These are phyloP conservation scores for Ophioninae sp. DNA, from an alignment of 2,888 invertebrate species.

Conservation along the genomic window DNA sequence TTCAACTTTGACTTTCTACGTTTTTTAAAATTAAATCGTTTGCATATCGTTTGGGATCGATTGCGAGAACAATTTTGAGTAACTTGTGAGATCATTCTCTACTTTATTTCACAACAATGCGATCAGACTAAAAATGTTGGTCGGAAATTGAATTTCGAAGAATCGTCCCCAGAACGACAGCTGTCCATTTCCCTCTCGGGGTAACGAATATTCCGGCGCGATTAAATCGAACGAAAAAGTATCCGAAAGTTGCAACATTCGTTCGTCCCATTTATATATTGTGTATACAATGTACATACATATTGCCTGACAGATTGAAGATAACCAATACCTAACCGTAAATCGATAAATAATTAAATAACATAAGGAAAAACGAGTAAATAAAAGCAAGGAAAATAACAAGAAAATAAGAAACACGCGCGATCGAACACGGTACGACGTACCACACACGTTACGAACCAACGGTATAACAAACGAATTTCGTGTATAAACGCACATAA, in stretches of 20 bases:
- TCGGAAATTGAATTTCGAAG: no score
- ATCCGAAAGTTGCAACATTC: neutral
- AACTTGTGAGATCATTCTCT: no score
- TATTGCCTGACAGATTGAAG: conserved; percentile 64
- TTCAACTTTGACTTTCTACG: no score
- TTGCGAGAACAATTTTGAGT: no score
- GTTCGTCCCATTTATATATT: conserved; percentile 47
- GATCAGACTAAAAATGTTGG: neutral
- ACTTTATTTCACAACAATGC: neutral
- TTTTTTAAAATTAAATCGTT: no score
- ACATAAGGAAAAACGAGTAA: conserved; percentile 61
- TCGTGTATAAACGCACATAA: conserved; percentile 48
- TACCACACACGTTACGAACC: conserved; percentile 46
- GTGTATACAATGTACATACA: conserved; percentile 66
- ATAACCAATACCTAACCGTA: conserved; percentile 66
- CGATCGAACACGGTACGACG: conserved; percentile 45
- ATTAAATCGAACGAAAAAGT: conserved; percentile 1
- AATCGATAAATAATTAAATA: conserved; percentile 69
- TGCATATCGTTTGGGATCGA: no score
- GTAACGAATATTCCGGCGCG: neutral
- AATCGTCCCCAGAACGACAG: neutral
- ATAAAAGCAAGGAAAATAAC: conserved; percentile 27
- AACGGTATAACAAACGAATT: conserved; percentile 59
- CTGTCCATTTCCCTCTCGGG: neutral
- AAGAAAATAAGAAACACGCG: conserved; percentile 1